Percentiles rank a stretch among this genome's conserved stretches.
phyloP scores from a whole-genome alignment of 2,797 vertebrate genomes.

The Trachops cirrhosus region DNA sequence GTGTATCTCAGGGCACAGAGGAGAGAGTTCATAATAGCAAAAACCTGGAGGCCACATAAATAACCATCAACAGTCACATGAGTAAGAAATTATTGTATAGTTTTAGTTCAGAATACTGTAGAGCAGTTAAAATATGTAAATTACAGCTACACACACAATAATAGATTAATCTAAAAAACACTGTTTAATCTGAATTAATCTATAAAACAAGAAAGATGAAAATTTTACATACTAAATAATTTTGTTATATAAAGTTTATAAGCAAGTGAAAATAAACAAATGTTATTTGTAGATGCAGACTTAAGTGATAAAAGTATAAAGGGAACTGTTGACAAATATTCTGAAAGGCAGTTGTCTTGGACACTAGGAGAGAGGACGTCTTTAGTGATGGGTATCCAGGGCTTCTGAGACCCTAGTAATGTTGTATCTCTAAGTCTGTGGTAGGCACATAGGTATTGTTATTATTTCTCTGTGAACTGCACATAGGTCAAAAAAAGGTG shows the following conservation, averaged over 20 bases:
- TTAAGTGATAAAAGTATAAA: background rate
- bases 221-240: background rate
- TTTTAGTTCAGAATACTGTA: background rate
- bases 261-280: background rate
- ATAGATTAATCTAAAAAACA: background rate
- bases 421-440: background rate
- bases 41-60: background rate
- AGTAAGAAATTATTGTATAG: background rate
- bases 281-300: background rate
- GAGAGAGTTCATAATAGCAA: background rate
- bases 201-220: background rate
- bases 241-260: background rate
- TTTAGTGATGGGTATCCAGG: no score
- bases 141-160: background rate
- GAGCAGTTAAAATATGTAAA: background rate
- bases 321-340: background rate
- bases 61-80: background rate
- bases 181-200: background rate
- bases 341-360: background rate
- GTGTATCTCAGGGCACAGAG: background rate
- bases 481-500: background rate
- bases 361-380: fast-evolving
- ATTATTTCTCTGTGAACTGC: background rate
- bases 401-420: background rate
- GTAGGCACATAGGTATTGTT: background rate